Evolutionary conservation across 2,113 vertebrate species (phyloP).

Genomic region (Pluvialis apricaria): DNA sequence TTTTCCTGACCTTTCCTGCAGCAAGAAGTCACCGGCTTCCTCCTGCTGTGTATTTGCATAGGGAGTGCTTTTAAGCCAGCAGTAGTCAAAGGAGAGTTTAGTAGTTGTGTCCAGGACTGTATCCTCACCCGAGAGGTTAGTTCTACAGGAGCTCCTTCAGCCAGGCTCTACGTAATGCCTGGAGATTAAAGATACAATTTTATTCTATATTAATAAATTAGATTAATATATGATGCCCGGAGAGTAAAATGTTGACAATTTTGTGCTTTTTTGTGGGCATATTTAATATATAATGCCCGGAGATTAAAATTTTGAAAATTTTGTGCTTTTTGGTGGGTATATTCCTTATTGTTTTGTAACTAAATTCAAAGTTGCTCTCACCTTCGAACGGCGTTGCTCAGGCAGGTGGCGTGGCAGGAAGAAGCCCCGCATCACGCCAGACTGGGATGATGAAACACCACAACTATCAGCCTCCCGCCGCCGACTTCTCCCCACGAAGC

Average conservation of each 20-base stretch:
- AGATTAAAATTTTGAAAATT: not conserved
- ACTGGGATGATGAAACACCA: not conserved
- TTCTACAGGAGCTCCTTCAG: not conserved
- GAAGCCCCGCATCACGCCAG: not conserved
- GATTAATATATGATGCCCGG: too few relatives aligned
- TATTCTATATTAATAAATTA: not conserved
- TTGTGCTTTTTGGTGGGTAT: not conserved
- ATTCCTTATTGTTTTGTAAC: not conserved
- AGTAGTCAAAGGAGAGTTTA: not conserved
- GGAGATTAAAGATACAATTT: not conserved
- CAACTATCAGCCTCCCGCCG: not conserved
- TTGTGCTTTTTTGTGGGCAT: not conserved
- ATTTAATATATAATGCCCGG: not conserved
- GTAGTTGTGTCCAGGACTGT: not conserved
- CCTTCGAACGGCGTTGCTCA: not conserved
- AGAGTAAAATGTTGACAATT: not conserved
- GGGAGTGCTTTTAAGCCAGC: not conserved
- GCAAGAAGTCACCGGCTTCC: not conserved
- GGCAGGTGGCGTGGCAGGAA: not conserved
- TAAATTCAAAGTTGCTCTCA: not conserved
- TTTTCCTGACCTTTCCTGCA: slow-evolving; percentile 21
- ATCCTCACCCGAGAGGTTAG: not conserved
- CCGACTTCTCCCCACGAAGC: not conserved
- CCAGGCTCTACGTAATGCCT: not conserved
- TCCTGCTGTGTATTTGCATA: slow-evolving; percentile 4